Conservation (phyloP, 2,888 invertebrate species). For the Drosophila meridionalis region DNA sequence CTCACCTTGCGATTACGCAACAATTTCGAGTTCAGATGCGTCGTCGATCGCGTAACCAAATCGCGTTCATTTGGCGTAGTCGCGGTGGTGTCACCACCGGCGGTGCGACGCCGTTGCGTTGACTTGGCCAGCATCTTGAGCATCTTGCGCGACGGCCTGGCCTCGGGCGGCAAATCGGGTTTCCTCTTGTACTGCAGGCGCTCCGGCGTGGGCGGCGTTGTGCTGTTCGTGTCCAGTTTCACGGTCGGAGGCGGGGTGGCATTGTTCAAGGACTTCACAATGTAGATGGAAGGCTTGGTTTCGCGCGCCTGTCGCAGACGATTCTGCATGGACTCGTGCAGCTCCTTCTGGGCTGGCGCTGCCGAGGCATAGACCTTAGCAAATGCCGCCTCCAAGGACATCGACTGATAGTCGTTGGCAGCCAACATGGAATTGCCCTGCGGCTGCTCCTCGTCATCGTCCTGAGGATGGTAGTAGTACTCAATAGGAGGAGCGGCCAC, state of each 20-base stretch:
- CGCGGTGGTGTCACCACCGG: background rate
- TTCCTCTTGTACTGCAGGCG: constrained; percentile 11
- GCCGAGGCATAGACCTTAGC: constrained; percentile 65
- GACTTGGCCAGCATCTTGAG: constrained; percentile 13
- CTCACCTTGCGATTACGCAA: constrained; percentile 78
- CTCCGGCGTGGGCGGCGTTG: background rate
- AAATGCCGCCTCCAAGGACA: constrained; percentile 56
- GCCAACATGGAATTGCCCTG: background rate
- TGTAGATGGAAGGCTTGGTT: constrained; percentile 81
- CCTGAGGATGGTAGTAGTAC: constrained; percentile 26
- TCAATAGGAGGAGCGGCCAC: background rate
- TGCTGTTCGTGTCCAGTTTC: background rate
- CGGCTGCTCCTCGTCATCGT: background rate
- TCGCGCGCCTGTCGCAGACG: constrained; percentile 80
- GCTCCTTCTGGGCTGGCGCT: constrained; percentile 45
- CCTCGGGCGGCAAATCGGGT: background rate
- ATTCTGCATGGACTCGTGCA: constrained; percentile 57
- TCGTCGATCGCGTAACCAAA: constrained; percentile 69
- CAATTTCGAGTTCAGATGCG: constrained; percentile 70
- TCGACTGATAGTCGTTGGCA: background rate
- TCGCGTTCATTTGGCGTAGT: constrained; percentile 40
- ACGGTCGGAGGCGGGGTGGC: background rate
- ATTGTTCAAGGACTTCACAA: constrained; percentile 73
- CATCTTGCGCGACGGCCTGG: constrained; percentile 21
- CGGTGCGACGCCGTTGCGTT: constrained; percentile 49